Evolutionary conservation across 2,797 vertebrate genomes (phyloP), one percentile per base, ranked within the genome.

Genomic region (Dendrocincla fuliginosa): DNA sequence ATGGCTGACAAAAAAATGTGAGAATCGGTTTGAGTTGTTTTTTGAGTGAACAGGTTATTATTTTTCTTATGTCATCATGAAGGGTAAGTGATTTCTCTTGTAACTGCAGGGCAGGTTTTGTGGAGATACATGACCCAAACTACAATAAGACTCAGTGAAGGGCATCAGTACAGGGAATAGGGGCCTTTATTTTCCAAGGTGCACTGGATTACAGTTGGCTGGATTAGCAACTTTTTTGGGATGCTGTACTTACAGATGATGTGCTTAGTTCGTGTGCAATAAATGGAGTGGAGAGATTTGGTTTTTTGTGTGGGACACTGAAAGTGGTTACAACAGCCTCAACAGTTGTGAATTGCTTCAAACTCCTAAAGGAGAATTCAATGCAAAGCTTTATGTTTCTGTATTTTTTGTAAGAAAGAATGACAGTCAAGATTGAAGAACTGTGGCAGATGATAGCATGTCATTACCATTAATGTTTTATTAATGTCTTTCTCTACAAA

Each of bases 61-160:
- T 90, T 94, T 94, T 89, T 93, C 87, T 87, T 69, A 47, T 11
- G 41, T 47, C 44, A 89, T 92, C 67, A 67, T 79, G 84, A 92
- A 94, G 44, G 42, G 20, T 94, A 92, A 93, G 50, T 78, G 84
- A 92, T 94, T 96, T 94, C 70, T 87, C 33, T 82, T 89, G 81
- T 92, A 95, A 87, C 84, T 94, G 44, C 60, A 89, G 92, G 89
- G 47, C 63, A 90, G 67, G 14, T 96, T 96, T 93, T 94, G 85
- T 70, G 56, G 87, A 96, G 82, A 89, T 93, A 84, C 94, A 92
- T 85, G 87, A 92, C 92, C 87, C 81, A 82, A 87, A 59, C 63
- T 23, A 30, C 89, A 91, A 87, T 55, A 89, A 80, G 84, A 70
- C 55, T 90, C 52, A 67, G 81, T 76, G 77, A 95, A 90, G 74